Conservation (phyloP, 2,888 invertebrate species). For the Pegoplata infirma region DNA sequence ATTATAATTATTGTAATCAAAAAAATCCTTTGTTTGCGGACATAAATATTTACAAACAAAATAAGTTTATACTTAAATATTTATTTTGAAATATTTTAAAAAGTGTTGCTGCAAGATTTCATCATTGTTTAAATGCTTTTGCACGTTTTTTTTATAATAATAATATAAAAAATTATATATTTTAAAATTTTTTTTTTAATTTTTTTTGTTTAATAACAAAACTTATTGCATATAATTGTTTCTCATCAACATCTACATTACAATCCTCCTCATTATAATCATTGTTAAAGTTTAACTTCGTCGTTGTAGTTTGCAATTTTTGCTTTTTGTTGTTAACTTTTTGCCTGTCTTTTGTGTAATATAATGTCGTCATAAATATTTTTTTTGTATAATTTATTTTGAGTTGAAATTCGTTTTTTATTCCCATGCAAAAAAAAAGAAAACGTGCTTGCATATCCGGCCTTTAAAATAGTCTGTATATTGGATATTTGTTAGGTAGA, state of each 20-base stretch:
- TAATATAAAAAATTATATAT: no score
- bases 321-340: background rate
- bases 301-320: conserved; percentile 17
- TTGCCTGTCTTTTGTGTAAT: conserved; percentile 30
- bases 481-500: background rate
- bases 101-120: conserved; percentile 26
- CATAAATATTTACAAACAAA: background rate
- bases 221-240: conserved; percentile 33
- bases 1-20: background rate
- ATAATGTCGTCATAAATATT: conserved; percentile 38
- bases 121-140: conserved; percentile 8
- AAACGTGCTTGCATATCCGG: conserved; percentile 58
- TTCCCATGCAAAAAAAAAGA: conserved; percentile 34
- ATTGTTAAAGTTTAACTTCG: conserved; percentile 32
- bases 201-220: conserved; percentile 24
- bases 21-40: conserved; percentile 1
- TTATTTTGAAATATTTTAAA: no score
- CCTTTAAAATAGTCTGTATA: conserved; percentile 27
- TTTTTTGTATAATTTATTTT: background rate
- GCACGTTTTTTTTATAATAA: background rate
- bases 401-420: conserved; percentile 26
- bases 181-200: conserved; percentile 1
- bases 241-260: conserved; percentile 9
- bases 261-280: conserved; percentile 29
- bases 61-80: background rate